phyloP scores from a whole-genome alignment of 1,140 invertebrate species.

The Papilio helenus region DNA sequence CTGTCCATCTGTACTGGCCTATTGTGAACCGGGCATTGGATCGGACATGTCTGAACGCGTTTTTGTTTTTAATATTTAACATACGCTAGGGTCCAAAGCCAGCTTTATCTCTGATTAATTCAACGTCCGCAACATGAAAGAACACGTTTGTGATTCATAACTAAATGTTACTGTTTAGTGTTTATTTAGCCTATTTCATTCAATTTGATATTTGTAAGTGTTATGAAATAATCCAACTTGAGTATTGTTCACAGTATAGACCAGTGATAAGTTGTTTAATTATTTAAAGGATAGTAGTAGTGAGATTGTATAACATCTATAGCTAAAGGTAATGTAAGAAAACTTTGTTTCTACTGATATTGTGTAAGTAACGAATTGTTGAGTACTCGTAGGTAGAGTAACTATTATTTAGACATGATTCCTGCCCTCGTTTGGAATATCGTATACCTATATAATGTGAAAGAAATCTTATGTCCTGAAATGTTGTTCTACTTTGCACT shows the following conservation, averaged over 20 bases:
- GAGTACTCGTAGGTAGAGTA: too few species aligned
- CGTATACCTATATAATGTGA: too few species aligned
- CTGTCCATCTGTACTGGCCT: too few species aligned
- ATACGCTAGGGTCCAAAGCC: constrained; percentile 2
- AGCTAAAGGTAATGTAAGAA: too few species aligned
- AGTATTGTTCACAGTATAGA: background rate
- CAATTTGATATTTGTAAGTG: background rate
- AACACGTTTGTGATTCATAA: constrained; percentile 2
- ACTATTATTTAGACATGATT: too few species aligned
- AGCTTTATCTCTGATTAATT: constrained; percentile 11
- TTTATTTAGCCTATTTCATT: background rate
- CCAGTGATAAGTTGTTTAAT: background rate
- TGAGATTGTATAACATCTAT: background rate
- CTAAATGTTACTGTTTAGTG: background rate
- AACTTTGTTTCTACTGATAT: background rate
- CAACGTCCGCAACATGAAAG: background rate
- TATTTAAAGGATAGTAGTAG: background rate
- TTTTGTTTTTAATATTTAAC: constrained; percentile 21
- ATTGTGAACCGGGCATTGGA: background rate
- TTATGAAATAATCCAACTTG: background rate
- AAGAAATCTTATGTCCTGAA: too few species aligned
- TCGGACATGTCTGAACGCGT: constrained; percentile 2
- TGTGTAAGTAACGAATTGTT: too few species aligned
- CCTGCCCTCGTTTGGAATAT: too few species aligned
- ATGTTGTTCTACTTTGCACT: background rate